Evolutionary conservation across 1,140 invertebrate genomes (phyloP).

Genomic region (Drosophila biarmipes): DNA sequence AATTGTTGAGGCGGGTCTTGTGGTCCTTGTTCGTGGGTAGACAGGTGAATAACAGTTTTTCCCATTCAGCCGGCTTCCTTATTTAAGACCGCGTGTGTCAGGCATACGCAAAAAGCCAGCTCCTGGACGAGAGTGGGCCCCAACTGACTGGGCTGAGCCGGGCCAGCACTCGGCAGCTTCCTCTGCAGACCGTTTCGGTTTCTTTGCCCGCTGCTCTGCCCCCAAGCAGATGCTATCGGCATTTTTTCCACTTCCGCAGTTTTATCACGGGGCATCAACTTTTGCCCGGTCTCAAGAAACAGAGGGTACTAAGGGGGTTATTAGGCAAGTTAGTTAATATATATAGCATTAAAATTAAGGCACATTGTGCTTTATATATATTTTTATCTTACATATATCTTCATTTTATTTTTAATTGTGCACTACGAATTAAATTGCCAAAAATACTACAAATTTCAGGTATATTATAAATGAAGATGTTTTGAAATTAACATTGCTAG

Average conservation of each 20-base stretch:
- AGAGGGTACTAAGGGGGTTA: not conserved
- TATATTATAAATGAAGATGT: too few species aligned
- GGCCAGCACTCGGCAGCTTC: conserved; percentile 45
- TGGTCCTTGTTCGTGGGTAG: conserved; percentile 33
- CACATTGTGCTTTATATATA: too few species aligned
- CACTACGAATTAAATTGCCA: too few species aligned
- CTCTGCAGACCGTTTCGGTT: conserved; percentile 18
- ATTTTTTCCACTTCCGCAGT: conserved; percentile 78
- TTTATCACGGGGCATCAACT: conserved; percentile 74
- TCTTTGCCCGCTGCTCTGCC: not conserved
- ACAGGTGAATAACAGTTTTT: conserved; percentile 74
- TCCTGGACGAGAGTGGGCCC: conserved; percentile 16
- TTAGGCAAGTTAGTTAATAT: not conserved
- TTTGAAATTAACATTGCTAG: too few species aligned
- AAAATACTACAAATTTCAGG: too few species aligned
- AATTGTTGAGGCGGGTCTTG: conserved; percentile 55
- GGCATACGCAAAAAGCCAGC: conserved; percentile 65
- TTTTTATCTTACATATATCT: too few species aligned
- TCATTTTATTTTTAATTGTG: too few species aligned
- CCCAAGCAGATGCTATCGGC: conserved; percentile 65
- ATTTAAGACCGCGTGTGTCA: conserved; percentile 63
- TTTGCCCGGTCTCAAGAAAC: conserved; percentile 7
- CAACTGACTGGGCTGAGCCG: conserved; percentile 7
- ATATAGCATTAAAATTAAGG: too few species aligned
- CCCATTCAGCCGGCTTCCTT: conserved; percentile 18